Evolutionary conservation across 2,888 invertebrate genomes (phyloP).

Genomic region (Drosophila paranaensis): DNA sequence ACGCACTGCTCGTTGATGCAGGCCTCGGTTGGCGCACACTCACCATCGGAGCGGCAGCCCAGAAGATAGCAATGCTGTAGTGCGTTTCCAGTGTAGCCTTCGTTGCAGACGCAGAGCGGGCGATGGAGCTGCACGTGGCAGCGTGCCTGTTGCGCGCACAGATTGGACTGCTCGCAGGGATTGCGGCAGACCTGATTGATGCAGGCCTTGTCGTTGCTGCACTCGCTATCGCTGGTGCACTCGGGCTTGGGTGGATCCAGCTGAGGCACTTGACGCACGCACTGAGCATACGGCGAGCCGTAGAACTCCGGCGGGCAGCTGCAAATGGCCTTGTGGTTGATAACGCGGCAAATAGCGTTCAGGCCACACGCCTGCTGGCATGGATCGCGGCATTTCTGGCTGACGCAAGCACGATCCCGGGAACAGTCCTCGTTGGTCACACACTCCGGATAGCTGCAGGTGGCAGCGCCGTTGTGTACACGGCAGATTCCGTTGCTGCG

Average conservation of each 20-base stretch:
- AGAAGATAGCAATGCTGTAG: constrained; percentile 91
- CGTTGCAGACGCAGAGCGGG: constrained; percentile 92
- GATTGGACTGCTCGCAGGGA: constrained; percentile 89
- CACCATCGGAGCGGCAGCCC: constrained; percentile 93
- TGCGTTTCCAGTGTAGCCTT: constrained; percentile 93
- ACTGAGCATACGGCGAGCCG: constrained; percentile 92
- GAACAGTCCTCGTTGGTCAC: constrained; percentile 95
- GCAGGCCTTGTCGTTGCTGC: constrained; percentile 93
- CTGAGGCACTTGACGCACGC: constrained; percentile 86
- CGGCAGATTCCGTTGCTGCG: constrained; percentile 93
- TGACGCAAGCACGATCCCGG: constrained; percentile 91
- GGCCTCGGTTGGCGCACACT: constrained; percentile 92
- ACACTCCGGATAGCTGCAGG: constrained; percentile 94
- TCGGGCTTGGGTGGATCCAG: constrained; percentile 88
- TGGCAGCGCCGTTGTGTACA: constrained; percentile 88
- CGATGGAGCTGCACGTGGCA: constrained; percentile 92
- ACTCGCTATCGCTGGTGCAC: constrained; percentile 91
- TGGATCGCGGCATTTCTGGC: constrained; percentile 93
- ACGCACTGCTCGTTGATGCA: constrained; percentile 93
- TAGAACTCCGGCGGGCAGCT: constrained; percentile 92
- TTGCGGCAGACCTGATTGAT: constrained; percentile 90
- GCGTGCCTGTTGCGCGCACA: constrained; percentile 92
- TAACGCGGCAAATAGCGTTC: constrained; percentile 91
- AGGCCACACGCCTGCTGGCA: constrained; percentile 93
- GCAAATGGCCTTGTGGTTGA: constrained; percentile 93